These are phyloP conservation scores for Phoeniculus purpureus DNA, from an alignment of 2,797 vertebrate genomes.

Conservation along the genomic window DNA sequence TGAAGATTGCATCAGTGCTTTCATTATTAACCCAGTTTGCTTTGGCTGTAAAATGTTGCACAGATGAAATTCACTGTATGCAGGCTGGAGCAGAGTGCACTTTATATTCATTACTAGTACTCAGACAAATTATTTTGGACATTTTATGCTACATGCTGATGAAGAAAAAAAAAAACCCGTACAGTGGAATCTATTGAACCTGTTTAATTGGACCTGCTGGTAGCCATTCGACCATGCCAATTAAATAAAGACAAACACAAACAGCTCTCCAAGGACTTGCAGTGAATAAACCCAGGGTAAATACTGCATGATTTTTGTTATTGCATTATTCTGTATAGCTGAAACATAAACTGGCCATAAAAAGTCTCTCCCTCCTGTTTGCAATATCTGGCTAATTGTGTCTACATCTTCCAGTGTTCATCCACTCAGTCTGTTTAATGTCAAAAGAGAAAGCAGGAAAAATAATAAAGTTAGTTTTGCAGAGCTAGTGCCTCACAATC, in stretches of 20 bases:
- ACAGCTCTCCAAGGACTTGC: conserved; percentile 35
- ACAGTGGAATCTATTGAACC: conserved; percentile 52
- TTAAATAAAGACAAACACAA: conserved; percentile 67
- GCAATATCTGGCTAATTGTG: conserved; percentile 41
- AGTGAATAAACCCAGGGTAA: conserved; percentile 44
- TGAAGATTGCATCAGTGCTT: conserved; percentile 22
- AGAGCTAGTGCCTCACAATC: background rate
- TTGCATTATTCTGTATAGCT: conserved; percentile 46
- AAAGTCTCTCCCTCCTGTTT: conserved; percentile 1
- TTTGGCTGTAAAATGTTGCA: conserved; percentile 16
- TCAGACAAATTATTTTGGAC: conserved; percentile 52
- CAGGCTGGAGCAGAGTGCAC: background rate
- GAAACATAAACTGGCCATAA: conserved; percentile 49
- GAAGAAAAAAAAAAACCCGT: conserved; percentile 5
- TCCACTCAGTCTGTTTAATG: conserved; percentile 35
- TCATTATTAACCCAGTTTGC: conserved; percentile 36
- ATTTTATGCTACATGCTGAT: background rate
- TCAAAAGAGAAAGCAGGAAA: conserved; percentile 29
- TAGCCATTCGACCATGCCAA: conserved; percentile 26
- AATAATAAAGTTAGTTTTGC: conserved; percentile 24
- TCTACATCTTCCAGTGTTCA: conserved; percentile 11
- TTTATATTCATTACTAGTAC: conserved; percentile 56
- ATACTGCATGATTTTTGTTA: conserved; percentile 11
- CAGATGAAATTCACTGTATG: conserved; percentile 12
- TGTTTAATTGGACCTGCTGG: conserved; percentile 53